Base-by-base conservation (phyloP, 2,888 invertebrate genomes). In the Erpobdella octoculata region DNA sequence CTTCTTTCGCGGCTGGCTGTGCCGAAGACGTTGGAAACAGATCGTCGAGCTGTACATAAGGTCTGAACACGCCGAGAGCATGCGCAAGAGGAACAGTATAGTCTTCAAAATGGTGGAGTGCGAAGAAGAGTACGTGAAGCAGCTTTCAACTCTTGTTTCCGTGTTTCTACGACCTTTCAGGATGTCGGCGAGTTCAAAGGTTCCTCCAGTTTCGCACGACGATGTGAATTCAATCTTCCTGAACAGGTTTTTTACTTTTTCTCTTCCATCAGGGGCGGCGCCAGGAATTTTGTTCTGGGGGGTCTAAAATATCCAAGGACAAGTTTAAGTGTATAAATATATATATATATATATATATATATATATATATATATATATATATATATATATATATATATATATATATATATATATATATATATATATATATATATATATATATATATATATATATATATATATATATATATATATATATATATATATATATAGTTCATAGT, bases 141-240 rank as follows among this genome's bases (percentile, higher is more conserved):
- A 93, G 83, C 87, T 93, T 86, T 91, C 92, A 80, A 88, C 89
- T 75, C 84, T 91, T 53, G 89, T 90, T 25, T 90, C 91, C 15
- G 92, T 92, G 80, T 93, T 92, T 83, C 86, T 93, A 28, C 87
- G 93, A 38, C 83, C 83, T 9, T 91, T 93, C 83, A 90, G 91
- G 84, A 93, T 93, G 93, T 92, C 93, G 0, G 93, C 93, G 33
- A 91, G 91, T 79, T 91, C 92, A 12, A 92, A 92, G 83, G 91
- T 91, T 80, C 93, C 93, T 1, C 91, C 92, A 0, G 92, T 93
- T 80, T 89, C 90, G 0, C 93, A 93, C 82, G 93, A 93, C 80
- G 93, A 93, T 79, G 91, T 93, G 73, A 93, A 92, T 84, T 93
- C 92, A 71, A 93, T 93, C 78, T 93, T 93, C 84, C 86, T 93